These are phyloP conservation scores for Platygyra sinensis DNA, from an alignment of 64 coral and sea anemone genomes.

Conservation along the genomic window DNA sequence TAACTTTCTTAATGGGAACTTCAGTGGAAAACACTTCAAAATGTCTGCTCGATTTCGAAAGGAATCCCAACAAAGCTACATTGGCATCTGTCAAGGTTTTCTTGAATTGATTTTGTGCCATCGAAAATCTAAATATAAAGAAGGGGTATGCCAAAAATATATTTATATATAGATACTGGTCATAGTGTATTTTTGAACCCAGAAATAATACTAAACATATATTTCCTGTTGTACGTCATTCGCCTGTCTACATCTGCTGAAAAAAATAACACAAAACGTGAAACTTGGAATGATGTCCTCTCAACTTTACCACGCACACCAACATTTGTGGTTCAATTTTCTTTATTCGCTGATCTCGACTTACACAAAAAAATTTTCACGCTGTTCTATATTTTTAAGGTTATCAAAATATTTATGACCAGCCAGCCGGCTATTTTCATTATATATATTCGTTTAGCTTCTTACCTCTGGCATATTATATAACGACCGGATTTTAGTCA, in stretches of 20 bases:
- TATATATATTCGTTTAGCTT: not conserved
- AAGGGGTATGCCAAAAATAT: not conserved
- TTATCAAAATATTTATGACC: not conserved
- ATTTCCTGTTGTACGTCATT: not conserved
- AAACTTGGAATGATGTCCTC: not conserved
- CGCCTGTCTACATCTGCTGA: not conserved
- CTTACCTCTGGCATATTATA: not conserved
- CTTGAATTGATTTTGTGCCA: not conserved
- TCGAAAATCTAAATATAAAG: not conserved
- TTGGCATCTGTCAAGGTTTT: not conserved
- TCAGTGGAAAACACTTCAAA: no score
- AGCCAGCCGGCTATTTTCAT: not conserved
- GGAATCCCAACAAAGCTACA: no score
- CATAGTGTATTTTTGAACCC: not conserved
- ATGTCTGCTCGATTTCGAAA: no score
- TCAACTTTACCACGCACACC: not conserved
- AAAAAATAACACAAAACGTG: not conserved
- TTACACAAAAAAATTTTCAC: not conserved
- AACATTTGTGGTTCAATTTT: not conserved
- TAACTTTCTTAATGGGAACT: no score
- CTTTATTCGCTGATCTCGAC: not conserved
- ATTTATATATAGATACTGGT: not conserved
- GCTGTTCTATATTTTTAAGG: not conserved
- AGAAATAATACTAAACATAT: not conserved
- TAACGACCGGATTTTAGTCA: not conserved